Conservation (phyloP, 2,797 vertebrate species). For the Sebastes flavidus region DNA sequence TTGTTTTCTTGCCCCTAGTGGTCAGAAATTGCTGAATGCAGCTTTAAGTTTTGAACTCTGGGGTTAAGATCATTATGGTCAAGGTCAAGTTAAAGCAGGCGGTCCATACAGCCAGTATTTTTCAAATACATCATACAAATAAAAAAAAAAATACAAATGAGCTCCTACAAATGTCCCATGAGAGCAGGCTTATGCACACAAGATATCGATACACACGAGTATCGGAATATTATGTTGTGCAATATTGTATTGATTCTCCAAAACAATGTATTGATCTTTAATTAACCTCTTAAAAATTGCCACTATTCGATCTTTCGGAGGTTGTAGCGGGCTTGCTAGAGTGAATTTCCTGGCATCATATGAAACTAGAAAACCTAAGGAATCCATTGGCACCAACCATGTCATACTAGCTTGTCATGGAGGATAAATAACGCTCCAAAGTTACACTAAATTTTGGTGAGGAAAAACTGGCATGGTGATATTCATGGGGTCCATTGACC, state of each 20-base stretch:
- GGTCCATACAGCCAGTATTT: neutral
- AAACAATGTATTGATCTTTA: neutral
- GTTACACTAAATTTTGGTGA: too few relatives aligned
- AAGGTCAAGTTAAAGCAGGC: neutral
- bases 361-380: too few relatives aligned
- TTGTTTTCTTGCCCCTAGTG: neutral
- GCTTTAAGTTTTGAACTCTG: neutral
- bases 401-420: neutral
- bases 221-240: neutral
- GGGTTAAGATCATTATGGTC: neutral
- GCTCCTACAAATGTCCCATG: too few relatives aligned
- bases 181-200: neutral
- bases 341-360: too few relatives aligned
- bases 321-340: too few relatives aligned
- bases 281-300: neutral
- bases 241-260: neutral
- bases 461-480: too few relatives aligned
- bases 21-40: neutral
- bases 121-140: too few relatives aligned
- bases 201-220: neutral
- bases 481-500: too few relatives aligned
- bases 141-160: too few relatives aligned
- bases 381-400: too few relatives aligned
- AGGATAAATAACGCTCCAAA: neutral
- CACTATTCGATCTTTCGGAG: too few relatives aligned